phyloP scores from a whole-genome alignment of 2,888 invertebrate species.

The Melolontha melolontha region DNA sequence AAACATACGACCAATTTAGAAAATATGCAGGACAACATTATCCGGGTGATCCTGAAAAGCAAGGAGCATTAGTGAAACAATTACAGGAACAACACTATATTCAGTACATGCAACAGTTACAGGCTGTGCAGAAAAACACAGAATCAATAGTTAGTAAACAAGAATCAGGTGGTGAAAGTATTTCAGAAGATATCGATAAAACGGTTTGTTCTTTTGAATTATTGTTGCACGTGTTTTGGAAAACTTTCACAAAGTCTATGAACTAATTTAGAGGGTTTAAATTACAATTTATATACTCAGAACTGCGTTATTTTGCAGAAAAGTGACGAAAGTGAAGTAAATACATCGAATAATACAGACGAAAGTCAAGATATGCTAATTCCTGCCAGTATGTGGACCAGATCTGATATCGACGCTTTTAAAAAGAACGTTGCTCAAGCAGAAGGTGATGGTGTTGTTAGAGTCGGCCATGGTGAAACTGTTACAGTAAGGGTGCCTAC shows the following conservation, averaged over 20 bases:
- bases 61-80: constrained; percentile 92
- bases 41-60: constrained; percentile 88
- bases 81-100: constrained; percentile 99
- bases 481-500: constrained; percentile 98
- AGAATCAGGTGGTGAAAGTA: constrained; percentile 31
- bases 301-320: constrained; percentile 35
- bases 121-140: constrained; percentile 66
- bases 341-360: constrained; percentile 49
- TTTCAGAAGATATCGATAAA: constrained; percentile 6
- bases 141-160: constrained; percentile 53
- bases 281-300: no score
- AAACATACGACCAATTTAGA: constrained; percentile 90
- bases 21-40: constrained; percentile 94
- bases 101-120: constrained; percentile 96
- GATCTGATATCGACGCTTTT: constrained; percentile 87
- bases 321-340: constrained; percentile 42
- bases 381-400: constrained; percentile 96
- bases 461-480: constrained; percentile 96
- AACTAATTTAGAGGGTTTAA: no score
- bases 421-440: constrained; percentile 87
- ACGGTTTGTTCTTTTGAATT: constrained; percentile 3
- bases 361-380: constrained; percentile 64
- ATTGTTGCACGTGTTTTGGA: background rate
- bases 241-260: no score
- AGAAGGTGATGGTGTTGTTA: constrained; percentile 87